Percentiles rank a stretch among this genome's conserved stretches.
These are phyloP conservation scores for Mirza zaza DNA, from an alignment of 2,113 vertebrate genomes.

Conservation along the genomic window DNA sequence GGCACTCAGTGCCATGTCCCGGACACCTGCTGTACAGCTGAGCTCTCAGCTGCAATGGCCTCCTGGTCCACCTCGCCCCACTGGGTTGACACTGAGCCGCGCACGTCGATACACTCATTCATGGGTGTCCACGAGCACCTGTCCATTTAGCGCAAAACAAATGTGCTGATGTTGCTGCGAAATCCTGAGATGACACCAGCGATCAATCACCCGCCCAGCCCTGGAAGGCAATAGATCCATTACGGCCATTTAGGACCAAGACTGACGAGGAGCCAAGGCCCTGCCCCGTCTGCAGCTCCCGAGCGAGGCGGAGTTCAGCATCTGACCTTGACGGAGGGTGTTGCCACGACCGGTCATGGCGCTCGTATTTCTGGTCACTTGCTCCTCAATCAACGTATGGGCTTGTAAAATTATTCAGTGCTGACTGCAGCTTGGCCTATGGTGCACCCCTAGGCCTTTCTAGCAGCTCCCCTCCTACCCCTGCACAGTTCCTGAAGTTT, in stretches of 20 bases:
- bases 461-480: accelerated
- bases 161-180: constrained; percentile 48
- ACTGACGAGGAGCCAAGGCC: not conserved
- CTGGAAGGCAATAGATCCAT: constrained; percentile 56
- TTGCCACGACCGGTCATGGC: not conserved
- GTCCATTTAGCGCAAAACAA: constrained; percentile 66
- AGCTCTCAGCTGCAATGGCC: not conserved
- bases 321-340: not conserved
- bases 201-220: constrained; percentile 56
- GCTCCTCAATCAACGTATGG: not conserved
- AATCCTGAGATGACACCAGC: constrained; percentile 45
- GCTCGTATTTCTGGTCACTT: not conserved
- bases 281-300: not conserved
- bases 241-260: constrained; percentile 44
- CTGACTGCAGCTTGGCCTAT: not conserved
- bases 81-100: not conserved
- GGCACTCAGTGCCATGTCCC: not conserved
- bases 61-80: not conserved
- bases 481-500: not conserved
- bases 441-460: too few species aligned
- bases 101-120: constrained; percentile 39
- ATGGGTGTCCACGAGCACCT: constrained; percentile 38
- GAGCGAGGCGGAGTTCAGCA: not conserved
- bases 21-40: not conserved
- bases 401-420: not conserved